Base-by-base conservation (phyloP, 2,797 vertebrate genomes). In the Danio choprae region DNA sequence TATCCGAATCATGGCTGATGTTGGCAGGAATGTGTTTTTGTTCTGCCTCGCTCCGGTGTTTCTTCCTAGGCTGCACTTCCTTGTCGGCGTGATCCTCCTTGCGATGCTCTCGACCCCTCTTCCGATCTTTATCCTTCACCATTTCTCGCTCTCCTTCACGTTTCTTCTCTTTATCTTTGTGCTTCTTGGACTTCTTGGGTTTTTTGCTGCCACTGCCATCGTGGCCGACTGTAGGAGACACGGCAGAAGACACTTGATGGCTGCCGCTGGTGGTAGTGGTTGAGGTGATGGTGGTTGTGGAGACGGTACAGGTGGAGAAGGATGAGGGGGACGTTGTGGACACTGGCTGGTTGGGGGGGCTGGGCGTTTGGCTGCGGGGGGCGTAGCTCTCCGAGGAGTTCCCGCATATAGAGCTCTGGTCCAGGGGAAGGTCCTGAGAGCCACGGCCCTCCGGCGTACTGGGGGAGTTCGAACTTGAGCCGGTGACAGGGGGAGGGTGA, bases 361-460 rank as follows among this genome's bases (percentile, higher is more conserved):
- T 83, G 83, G 84, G 82, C 2, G 77, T 81, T 18, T 81, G 69
- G 56, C 59, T 62, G 15, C 64, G 74, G 10, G 81, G 85, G 86
- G 85, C 84, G 84, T 90, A 92, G 91, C 87, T 92, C 81, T 92
- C 93, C 29, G 94, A 90, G 18, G 94, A 93, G 90, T 95, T 94
- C 91, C 93, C 91, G 82, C 87, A 95, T 73, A 90, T 92, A 67
- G 90, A 94, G 78, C 93, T 93, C 90, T 93, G 90, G 48, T 95
- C 95, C 79, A 93, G 78, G 5, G 94, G 96, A 64, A 96, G 91
- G 87, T 96, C 94, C 90, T 97, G 95, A 65, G 95, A 96, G 77
- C 96, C 95, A 4, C 89, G 91, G 84, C 95, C 94, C 88, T 96
- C 95, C 0, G 95, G 94, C 81, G 95, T 97, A 91, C 94, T 95